Base-by-base conservation (phyloP, 2,797 vertebrate genomes). In the Anguilla obscura region DNA sequence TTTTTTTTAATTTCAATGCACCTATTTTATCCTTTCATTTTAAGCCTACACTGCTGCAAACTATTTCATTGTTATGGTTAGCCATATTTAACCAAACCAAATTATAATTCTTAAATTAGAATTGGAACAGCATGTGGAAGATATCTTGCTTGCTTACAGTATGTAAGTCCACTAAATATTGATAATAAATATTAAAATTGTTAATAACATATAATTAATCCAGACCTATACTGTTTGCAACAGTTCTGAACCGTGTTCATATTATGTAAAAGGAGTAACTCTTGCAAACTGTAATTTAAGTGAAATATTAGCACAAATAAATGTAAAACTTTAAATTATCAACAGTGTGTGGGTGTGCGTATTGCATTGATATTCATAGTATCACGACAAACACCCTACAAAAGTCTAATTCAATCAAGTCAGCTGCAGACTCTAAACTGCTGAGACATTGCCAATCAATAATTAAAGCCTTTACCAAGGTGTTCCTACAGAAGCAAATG, bases 401-500 rank as follows among this genome's bases (percentile, higher is more conserved):
- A 74, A 74, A 74, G 69, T 74, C 69, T 76, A 33, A 76, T 33
- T 40, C 74, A 76, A 76, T 76, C 74, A 76, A 76, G 30, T 76
- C 33, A 76, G 74, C 33, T 6, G 5, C 80, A 84, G 80, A 84
- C 48, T 52, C 9, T 84, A 84, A 84, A 84, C 45, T n/a, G 45
- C 50, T 50, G 50, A 84, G 50, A 18, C 80, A 84, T n/a, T 50
- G 50, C 80, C 21, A 45, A 52, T 84, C 45, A 83, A 84, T 69
- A 84, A 87, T 84, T 69, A 63, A 84, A 84, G 50, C 36, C 14
- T 45, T 60, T 60, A 84, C 58, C n/a, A 76, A 66, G 80, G 48
- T 87, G 58, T 85, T 85, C 36, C 8, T 58, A 40, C 33, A 2
- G 2, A 40, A 87, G 52, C 74, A 76, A 88, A 88, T 76, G 66